Evolutionary conservation across 35 echinoderm and acorn worm species (phyloP).

Genomic region (Patiria miniata): DNA sequence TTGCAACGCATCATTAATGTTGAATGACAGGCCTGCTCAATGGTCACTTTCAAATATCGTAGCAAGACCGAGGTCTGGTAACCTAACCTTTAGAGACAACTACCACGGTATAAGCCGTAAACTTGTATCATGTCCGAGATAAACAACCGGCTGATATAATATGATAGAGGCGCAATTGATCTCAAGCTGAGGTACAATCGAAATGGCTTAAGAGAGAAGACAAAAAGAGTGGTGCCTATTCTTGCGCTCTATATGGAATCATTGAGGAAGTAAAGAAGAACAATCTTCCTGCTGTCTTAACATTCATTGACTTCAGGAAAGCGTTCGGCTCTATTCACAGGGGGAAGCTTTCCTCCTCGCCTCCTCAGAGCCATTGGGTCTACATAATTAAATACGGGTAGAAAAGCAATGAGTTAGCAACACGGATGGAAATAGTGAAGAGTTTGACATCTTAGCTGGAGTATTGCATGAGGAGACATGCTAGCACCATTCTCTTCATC

Average conservation of each 20-base stretch:
- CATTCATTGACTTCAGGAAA: constrained; percentile 40
- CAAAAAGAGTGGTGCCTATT: neutral
- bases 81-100: neutral
- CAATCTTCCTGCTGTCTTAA: constrained; percentile 23
- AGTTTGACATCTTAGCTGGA: too few species aligned
- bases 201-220: constrained; percentile 17
- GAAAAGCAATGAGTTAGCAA: constrained; percentile 27
- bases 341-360: constrained; percentile 17
- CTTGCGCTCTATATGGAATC: neutral
- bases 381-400: neutral
- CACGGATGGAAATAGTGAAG: constrained; percentile 8
- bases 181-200: neutral
- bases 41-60: neutral
- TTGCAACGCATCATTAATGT: neutral
- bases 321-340: constrained; percentile 36
- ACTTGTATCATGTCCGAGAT: neutral
- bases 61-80: neutral
- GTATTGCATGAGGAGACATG: too few species aligned
- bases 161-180: constrained; percentile 9
- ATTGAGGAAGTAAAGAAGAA: constrained; percentile 23
- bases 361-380: neutral
- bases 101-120: constrained; percentile 18
- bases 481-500: too few species aligned
- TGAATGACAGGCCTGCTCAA: neutral
- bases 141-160: neutral